Base-by-base conservation (phyloP, 2,888 invertebrate species). In the Netelia inedita region DNA sequence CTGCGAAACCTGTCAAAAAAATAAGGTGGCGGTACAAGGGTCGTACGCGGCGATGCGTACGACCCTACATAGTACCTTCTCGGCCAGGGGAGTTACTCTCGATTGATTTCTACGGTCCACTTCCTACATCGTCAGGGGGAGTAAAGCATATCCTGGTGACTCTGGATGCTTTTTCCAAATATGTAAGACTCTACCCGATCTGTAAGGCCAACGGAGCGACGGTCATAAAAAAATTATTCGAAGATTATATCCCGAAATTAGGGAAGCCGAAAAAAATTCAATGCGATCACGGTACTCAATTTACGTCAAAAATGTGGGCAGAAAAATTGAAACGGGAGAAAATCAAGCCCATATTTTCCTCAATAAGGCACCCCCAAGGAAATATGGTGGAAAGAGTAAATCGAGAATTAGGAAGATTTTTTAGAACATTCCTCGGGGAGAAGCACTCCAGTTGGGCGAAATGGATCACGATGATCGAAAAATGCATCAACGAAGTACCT, bases 201-300 rank as follows among this genome's bases (percentile, higher is more conserved):
- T 71, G 79, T 57, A 80, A 50, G 28, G 85, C 82, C 3, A 76
- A 71, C 0, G 83, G 84, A 3, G 43, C 41, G 10, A 16, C 71
- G 8, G 83, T 78, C 0, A 72, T 87, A 0, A 68, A 68, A 8
- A 76, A 63, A 35, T 68, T 84, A 11, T 85, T 85, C 23, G 16
- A 61, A 0, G 74, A 68, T 14, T 85, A 83, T 43, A 79, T 87
- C 14, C 79, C 71, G 1, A 63, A 57, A 9, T 35, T 11, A 2
- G 81, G 75, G 0, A 82, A 75, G 6, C 81, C 71, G 0, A 1
- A 41, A 23, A 10, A 28, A 3, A 75, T 82, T 1, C 61, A 68
- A 8, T 55, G 11, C 1, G 81, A 75, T 19, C 81, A 75, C 23
- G 69, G 50, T 1, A 75, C 75, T 0, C 76, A 79, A 43, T 79